Percentiles rank a stretch among this genome's conserved stretches.
Conservation (phyloP, 2,113 vertebrate species). For the Dryoscopus gambensis region DNA sequence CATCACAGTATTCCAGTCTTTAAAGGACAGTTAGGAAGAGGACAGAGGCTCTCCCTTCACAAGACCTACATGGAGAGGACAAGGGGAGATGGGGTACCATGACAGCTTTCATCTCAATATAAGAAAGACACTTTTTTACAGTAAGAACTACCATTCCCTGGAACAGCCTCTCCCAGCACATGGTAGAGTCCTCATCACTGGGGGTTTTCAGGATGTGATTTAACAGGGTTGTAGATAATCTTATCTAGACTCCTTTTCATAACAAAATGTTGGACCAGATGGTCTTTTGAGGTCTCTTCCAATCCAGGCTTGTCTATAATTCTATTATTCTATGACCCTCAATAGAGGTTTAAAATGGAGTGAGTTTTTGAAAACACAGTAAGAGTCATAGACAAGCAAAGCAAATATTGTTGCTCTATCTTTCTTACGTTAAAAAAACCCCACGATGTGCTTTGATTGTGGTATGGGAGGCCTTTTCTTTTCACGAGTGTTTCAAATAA, state of each 20-base stretch:
- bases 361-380: neutral
- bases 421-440: neutral
- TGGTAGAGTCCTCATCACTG: neutral
- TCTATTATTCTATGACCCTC: neutral
- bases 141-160: neutral
- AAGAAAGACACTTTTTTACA: neutral
- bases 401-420: neutral
- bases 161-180: neutral
- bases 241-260: neutral
- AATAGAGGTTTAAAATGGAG: neutral
- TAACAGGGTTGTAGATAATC: neutral
- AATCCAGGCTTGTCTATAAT: neutral
- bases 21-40: neutral
- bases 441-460: rapidly evolving
- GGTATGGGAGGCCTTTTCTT: neutral
- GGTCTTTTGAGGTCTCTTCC: neutral
- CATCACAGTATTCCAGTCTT: neutral
- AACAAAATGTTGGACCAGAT: neutral
- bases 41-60: neutral
- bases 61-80: neutral
- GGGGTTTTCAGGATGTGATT: neutral
- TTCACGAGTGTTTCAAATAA: neutral
- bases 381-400: neutral
- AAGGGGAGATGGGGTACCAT: neutral
- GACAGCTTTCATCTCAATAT: neutral